Evolutionary conservation across 2,797 vertebrate genomes (phyloP).

Genomic region (Vultur gryphus): DNA sequence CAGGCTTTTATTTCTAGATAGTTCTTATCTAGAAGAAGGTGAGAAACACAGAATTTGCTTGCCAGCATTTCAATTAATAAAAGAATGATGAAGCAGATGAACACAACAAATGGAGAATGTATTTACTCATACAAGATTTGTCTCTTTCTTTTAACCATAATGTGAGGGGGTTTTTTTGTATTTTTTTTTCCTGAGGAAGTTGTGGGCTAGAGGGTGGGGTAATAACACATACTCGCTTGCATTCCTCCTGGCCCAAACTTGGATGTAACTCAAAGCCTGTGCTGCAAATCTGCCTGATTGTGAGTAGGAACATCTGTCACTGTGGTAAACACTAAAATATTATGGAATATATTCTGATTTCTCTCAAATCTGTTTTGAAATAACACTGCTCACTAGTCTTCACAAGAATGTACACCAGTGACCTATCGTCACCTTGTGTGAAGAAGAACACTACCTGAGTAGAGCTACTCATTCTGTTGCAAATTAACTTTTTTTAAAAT

Average conservation of each 20-base stretch:
- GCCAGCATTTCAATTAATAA: background rate
- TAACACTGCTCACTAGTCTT: background rate
- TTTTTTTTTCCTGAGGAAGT: background rate
- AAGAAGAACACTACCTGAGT: background rate
- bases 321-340: background rate
- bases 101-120: background rate
- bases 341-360: background rate
- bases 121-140: background rate
- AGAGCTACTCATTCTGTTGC: background rate
- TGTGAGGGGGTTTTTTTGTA: accelerated
- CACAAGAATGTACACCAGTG: background rate
- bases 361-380: background rate
- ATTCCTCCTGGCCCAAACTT: background rate
- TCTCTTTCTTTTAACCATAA: constrained; percentile 1
- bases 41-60: constrained; percentile 1
- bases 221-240: background rate
- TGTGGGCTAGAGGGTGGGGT: background rate
- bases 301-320: background rate
- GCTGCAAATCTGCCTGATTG: background rate
- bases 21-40: background rate
- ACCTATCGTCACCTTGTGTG: background rate
- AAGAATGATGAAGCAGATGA: background rate
- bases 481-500: background rate
- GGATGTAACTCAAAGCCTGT: background rate
- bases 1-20: background rate